Evolutionary conservation across 2,888 invertebrate species (phyloP), one percentile per base, ranked within the genome.

Genomic region (Vesta saturnalis): DNA sequence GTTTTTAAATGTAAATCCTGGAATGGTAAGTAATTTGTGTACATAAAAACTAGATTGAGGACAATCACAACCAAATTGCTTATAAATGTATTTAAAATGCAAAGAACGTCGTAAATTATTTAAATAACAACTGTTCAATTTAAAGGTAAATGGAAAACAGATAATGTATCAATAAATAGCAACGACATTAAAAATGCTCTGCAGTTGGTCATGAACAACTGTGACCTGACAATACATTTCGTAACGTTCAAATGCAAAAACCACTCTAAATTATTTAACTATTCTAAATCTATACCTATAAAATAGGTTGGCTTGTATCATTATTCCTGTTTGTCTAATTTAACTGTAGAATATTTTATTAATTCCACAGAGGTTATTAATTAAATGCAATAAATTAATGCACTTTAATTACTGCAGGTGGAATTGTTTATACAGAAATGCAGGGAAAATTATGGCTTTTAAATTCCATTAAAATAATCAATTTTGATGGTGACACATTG

Each of bases 141-240:
- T 52, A 10, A 52, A 1, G 18, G 52, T 52, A 21, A 59, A 60
- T 30, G 57, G 56, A 39, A 62, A 57, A 35, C 58, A 62, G 62
- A 62, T 62, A 62, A 59, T 52, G 57, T 62, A 67, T 67, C 67
- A 62, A 62, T 67, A 67, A 67, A 67, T 67, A 67, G 62, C 49
- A 57, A 46, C 12, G 49, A 22, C 23, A 52, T 39, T 52, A 35
- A 49, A 62, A 54, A 58, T 67, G 55, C 15, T 67, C 19, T 52
- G 21, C 54, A 54, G 52, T 56, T 35, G 60, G 60, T 54, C 35
- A 60, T 54, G 63, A 66, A 30, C 30, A 67, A 66, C 60, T 35
- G 49, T 70, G 63, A 67, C 67, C 70, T 63, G 70, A 70, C 67
- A 70, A 70, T 70, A 63, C 60, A 57, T 70, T 65, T 67, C 63